Base-by-base conservation (phyloP, 2,113 vertebrate species). In the Leptobrachium ailaonicum region DNA sequence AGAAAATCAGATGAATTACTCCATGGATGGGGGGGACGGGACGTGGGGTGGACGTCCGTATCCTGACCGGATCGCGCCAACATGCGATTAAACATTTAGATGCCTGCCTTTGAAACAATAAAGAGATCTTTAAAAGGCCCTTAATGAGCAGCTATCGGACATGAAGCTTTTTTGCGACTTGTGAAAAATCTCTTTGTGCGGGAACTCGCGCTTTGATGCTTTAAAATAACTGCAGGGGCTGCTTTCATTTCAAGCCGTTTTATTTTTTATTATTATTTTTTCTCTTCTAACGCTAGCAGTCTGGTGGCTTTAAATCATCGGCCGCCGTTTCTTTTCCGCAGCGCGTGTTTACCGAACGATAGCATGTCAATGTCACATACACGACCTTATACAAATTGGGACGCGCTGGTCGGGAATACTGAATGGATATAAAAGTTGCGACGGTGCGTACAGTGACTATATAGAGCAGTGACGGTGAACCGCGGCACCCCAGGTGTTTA, bases 61-160 rank as follows among this genome's bases (percentile, higher is more conserved):
- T 40, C 63, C 63, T 66, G 47, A 50, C 47, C 92, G 90, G 47
- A 50, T 90, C 88, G 89, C 88, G 90, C 89, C 42, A 54, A 72
- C 69, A 71, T 50, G 89, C 90, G 93, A 95, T 96, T 94, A 96
- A 94, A 93, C 93, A 96, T 96, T 94, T 91, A 96, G 95, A 96
- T 91, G 91, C 93, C 47, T 89, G 94, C 92, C 92, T 96, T 94
- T 94, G 92, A 95, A 95, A 95, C 95, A 96, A 92, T 93, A 90
- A 90, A 85, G 84, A 72, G 91, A 84, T 86, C 92, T 93, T 95
- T 94, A 90, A 32, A 93, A 95, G 91, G 90, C 89, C 87, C 93
- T 95, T 97, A 96, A 97, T 95, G 94, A 97, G 94, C 91, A 88
- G 88, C 94, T 91, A 90, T 94, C 89, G 90, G 93, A 94, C 93